Evolutionary conservation across 2,888 invertebrate genomes (phyloP), one percentile per base, ranked within the genome.

Genomic region (Andrena bicolor): DNA sequence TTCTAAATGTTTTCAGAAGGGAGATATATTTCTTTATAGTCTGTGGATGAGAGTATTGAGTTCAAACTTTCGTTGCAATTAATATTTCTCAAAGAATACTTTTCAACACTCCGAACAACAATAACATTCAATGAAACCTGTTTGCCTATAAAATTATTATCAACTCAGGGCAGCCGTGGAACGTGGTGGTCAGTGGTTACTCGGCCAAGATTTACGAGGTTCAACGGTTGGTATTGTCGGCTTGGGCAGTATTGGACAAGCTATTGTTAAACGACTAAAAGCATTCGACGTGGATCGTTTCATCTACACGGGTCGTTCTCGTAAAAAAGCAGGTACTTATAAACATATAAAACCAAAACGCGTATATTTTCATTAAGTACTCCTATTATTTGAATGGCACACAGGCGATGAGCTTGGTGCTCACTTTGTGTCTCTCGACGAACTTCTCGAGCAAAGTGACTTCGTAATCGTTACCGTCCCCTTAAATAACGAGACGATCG

Each of bases 171-270:
- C 71, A 3, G 23, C 82, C 49, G 97, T 97, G 96, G 96, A 95
- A 76, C 95, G 94, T 3, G 96, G 96, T 89, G 95, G 96, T 0
- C 95, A 96, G 77, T 98, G 97, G 97, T 94, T 96, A 93, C 94
- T 98, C 79, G 99, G 99, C 0, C 96, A 96, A 87, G 97, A 98
- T 77, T 95, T 99, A 35, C 94, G 95, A 0, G 96, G 96, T 53
- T 96, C 97, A 7, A 97, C 97, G 0, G 97, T 99, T 0, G 98
- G 98, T 0, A 96, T 98, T 80, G 96, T 97, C 13, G 98, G 98
- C n/a, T 94, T 98, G 23, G 98, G 98, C 0, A 95, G 96, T 69
- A 96, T 98, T 87, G 98, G 97, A 0, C 96, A 96, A 92, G 96
- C 96, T 0, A 96, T 98, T 49, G 96, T 96, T 0, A 95, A 96